Percentiles rank a stretch among this genome's conserved stretches.
Conservation (phyloP, 2,113 vertebrate genomes). For the Osmerus mordax region DNA sequence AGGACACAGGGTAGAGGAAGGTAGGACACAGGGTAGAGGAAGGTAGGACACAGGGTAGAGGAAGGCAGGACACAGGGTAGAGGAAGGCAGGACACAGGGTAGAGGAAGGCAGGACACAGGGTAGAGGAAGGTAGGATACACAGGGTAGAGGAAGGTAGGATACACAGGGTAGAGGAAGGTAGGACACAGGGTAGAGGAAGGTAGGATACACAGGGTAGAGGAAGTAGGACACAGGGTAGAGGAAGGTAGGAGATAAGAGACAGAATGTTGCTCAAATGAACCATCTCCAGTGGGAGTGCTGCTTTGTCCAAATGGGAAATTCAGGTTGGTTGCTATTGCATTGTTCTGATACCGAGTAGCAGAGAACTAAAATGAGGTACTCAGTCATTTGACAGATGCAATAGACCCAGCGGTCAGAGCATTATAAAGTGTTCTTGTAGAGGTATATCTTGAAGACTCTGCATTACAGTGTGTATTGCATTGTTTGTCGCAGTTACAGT, state of each 20-base stretch:
- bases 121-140: neutral
- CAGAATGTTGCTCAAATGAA: neutral
- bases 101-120: neutral
- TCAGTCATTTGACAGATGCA: neutral
- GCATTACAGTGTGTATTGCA: neutral
- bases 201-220: no score
- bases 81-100: neutral
- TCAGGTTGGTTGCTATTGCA: constrained; percentile 4
- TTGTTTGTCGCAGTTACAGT: neutral
- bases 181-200: neutral
- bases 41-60: no score
- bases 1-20: no score
- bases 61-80: no score
- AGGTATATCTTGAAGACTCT: no score
- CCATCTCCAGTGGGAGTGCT: constrained; percentile 2
- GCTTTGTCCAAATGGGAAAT: constrained; percentile 6
- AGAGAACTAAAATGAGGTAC: neutral
- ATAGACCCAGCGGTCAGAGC: neutral
- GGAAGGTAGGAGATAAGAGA: neutral
- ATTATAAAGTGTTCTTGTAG: no score
- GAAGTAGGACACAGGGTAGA: no score
- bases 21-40: no score
- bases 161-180: no score
- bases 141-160: no score
- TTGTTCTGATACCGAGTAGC: neutral